These are phyloP conservation scores for Orthosia gracilis DNA, from an alignment of 2,888 invertebrate species.

Conservation along the genomic window DNA sequence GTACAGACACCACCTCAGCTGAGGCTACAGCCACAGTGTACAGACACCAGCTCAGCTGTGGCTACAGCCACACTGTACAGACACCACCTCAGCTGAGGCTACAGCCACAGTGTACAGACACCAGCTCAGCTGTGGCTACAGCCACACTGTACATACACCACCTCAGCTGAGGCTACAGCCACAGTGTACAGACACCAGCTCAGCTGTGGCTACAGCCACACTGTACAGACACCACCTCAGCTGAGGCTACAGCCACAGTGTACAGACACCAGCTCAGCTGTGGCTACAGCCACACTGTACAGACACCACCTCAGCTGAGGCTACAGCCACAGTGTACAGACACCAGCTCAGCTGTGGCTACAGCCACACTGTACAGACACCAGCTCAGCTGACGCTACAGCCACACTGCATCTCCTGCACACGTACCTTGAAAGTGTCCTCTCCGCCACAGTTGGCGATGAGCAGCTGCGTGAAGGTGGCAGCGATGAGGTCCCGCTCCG, in stretches of 20 bases:
- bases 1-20: neutral
- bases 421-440: constrained; percentile 96
- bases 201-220: neutral
- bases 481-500: constrained; percentile 97
- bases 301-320: neutral
- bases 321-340: too few relatives aligned
- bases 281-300: too few relatives aligned
- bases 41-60: neutral
- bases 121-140: neutral
- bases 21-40: too few relatives aligned
- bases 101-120: too few relatives aligned
- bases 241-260: neutral
- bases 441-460: constrained; percentile 98
- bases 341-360: neutral
- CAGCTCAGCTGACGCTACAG: neutral
- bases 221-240: neutral
- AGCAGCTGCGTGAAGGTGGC: constrained; percentile 98
- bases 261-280: neutral
- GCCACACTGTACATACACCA: too few relatives aligned
- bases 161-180: neutral
- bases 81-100: neutral
- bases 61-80: too few relatives aligned
- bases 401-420: too few relatives aligned
- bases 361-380: neutral
- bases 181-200: too few relatives aligned